These are phyloP conservation scores for Norana najaformis DNA, from an alignment of 2,888 invertebrate genomes.

Conservation along the genomic window DNA sequence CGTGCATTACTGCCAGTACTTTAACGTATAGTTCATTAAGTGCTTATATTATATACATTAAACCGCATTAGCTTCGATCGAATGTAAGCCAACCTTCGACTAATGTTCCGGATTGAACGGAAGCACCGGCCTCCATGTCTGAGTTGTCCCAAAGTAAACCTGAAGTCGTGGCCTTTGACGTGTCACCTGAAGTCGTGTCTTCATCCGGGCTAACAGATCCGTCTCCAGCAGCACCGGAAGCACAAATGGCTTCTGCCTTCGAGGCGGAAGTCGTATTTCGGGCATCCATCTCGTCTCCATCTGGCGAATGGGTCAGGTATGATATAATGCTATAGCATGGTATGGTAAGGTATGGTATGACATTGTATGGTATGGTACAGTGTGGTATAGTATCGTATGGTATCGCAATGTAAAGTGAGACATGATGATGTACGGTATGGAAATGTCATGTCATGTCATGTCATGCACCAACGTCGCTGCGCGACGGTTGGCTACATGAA, in stretches of 20 bases:
- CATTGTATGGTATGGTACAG: too few species aligned
- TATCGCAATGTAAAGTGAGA: too few species aligned
- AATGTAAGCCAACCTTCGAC: background rate
- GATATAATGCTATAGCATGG: background rate
- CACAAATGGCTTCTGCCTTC: background rate
- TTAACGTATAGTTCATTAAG: too few species aligned
- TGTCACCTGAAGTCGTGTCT: conserved; percentile 9
- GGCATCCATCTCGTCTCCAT: background rate
- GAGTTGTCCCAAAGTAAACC: background rate
- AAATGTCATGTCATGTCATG: too few species aligned
- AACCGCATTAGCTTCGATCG: too few species aligned
- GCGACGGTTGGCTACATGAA: too few species aligned
- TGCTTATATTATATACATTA: too few species aligned
- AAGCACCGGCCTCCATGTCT: background rate
- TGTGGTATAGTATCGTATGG: too few species aligned
- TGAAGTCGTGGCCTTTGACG: background rate
- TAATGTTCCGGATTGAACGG: background rate
- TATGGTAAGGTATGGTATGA: too few species aligned
- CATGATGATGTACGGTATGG: too few species aligned
- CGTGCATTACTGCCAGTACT: too few species aligned
- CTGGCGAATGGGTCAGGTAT: background rate
- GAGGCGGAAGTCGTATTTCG: background rate
- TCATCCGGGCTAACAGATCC: background rate
- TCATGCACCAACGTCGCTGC: too few species aligned
- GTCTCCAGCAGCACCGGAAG: background rate